Percentiles rank a stretch among this genome's conserved stretches.
phyloP scores from a whole-genome alignment of 2,797 vertebrate genomes.

The Nasua narica region DNA sequence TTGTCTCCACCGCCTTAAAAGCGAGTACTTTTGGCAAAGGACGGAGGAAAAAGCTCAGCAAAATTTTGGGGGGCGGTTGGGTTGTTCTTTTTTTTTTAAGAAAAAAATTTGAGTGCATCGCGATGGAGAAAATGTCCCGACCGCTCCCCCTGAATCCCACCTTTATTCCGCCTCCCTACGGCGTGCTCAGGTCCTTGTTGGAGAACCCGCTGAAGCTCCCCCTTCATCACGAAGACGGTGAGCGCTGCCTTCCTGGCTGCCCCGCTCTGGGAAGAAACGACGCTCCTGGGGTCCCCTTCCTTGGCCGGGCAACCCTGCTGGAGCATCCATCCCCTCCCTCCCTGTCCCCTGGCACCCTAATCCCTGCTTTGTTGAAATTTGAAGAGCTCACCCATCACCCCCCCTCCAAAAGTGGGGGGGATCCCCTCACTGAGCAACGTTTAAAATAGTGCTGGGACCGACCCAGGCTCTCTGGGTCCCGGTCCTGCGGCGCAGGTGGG shows the following conservation, averaged over 20 bases:
- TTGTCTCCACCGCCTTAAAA: slow-evolving; percentile 54
- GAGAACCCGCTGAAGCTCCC: slow-evolving; percentile 97
- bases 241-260: slow-evolving; percentile 68
- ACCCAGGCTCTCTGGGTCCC: neutral
- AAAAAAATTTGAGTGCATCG: slow-evolving; percentile 52
- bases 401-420: neutral
- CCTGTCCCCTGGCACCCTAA: neutral
- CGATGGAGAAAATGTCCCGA: slow-evolving; percentile 92
- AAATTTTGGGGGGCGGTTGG: slow-evolving; percentile 24
- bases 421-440: neutral
- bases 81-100: neutral
- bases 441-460: neutral
- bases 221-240: slow-evolving; percentile 95
- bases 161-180: slow-evolving; percentile 95
- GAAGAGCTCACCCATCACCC: neutral
- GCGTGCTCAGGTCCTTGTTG: slow-evolving; percentile 97
- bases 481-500: slow-evolving; percentile 35
- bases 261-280: slow-evolving; percentile 27
- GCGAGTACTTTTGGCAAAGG: slow-evolving; percentile 61
- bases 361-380: neutral
- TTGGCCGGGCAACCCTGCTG: neutral
- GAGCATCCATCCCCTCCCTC: neutral
- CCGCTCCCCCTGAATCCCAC: slow-evolving; percentile 89
- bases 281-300: neutral
- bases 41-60: slow-evolving; percentile 54